Evolutionary conservation across 2,888 invertebrate genomes (phyloP).

Genomic region (Cotesia congregata): DNA sequence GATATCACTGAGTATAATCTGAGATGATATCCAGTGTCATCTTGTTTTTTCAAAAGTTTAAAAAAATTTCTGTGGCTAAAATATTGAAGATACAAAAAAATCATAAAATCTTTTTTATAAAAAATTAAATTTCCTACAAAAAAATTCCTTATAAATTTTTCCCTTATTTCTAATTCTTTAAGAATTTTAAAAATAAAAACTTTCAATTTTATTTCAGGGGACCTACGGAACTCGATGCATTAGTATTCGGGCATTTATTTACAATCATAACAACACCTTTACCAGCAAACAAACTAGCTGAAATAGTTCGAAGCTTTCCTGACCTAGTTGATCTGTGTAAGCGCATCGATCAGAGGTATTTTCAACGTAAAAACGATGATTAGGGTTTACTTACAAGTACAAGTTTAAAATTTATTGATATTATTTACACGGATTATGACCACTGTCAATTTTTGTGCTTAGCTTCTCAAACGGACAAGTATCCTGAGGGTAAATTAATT

Average conservation of each 20-base stretch:
- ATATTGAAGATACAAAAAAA: too few species aligned
- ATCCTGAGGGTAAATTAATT: slow-evolving; percentile 23
- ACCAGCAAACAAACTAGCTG: slow-evolving; percentile 82
- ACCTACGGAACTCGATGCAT: slow-evolving; percentile 95
- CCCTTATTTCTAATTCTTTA: too few species aligned
- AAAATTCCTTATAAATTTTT: too few species aligned
- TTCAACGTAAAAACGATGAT: slow-evolving; percentile 71
- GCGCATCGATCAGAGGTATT: slow-evolving; percentile 87
- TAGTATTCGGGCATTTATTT: slow-evolving; percentile 97
- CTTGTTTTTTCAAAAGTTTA: too few species aligned
- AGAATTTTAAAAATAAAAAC: not conserved
- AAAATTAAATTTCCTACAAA: too few species aligned
- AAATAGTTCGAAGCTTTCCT: slow-evolving; percentile 82
- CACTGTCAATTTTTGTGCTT: slow-evolving; percentile 60
- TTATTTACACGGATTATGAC: slow-evolving; percentile 55
- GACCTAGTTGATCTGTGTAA: slow-evolving; percentile 86
- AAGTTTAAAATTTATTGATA: slow-evolving; percentile 61
- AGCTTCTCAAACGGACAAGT: slow-evolving; percentile 39
- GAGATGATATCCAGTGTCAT: too few species aligned
- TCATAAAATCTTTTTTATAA: too few species aligned
- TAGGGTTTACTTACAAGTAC: slow-evolving; percentile 60
- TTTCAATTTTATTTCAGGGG: slow-evolving; percentile 70
- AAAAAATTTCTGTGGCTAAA: too few species aligned
- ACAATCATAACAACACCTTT: slow-evolving; percentile 92
- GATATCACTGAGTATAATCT: too few species aligned